Base-by-base conservation (phyloP, 2,113 vertebrate species). In the Australoheros scitulus region DNA sequence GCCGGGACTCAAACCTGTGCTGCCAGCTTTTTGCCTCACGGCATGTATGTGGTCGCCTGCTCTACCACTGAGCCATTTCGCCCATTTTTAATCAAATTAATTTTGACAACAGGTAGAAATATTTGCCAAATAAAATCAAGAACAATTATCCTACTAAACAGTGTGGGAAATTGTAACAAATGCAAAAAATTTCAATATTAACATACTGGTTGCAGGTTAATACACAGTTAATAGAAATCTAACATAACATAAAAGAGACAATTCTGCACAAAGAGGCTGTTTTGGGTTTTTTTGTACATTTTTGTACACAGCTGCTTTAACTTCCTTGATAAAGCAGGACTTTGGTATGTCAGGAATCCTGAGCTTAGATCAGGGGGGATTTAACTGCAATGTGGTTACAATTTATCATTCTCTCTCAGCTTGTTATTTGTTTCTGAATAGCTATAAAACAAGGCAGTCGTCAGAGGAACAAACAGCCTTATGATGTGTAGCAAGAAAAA, bases 371-470 rank as follows among this genome's bases (percentile, higher is more conserved):
- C 4, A 26, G 18, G 52, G 22, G 56, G 22, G 38, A 24, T 63
- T 83, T 80, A 80, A 76, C 22, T 79, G 43, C 38, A 77, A 64
- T 77, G 50, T 88, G 85, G 32, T 68, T 86, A 36, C 26, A 76
- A 50, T 88, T 83, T n/a, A 81, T 58, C 26, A 50, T 26, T 75
- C 61, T 52, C 22, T 43, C 50, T 76, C 75, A 58, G 64, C 14
- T 57, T 79, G 64, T 78, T 85, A 70, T 78, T 82, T 61, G 4
- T 80, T 60, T 83, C 58, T 24, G 13, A 2, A 24, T 17, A 14
- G 11, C 43, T 72, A 58, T 77, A 58, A 81, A 74, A 74, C 17
- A 15, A 9, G 10, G 63, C 41, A 41, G 7, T 26, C 77, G 52
- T 68, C 18, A 82, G 7, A 65, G 43, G 63, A 22, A 11, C 61